Base-by-base conservation (phyloP, 2,888 invertebrate species). In the Druceiella hillmani region DNA sequence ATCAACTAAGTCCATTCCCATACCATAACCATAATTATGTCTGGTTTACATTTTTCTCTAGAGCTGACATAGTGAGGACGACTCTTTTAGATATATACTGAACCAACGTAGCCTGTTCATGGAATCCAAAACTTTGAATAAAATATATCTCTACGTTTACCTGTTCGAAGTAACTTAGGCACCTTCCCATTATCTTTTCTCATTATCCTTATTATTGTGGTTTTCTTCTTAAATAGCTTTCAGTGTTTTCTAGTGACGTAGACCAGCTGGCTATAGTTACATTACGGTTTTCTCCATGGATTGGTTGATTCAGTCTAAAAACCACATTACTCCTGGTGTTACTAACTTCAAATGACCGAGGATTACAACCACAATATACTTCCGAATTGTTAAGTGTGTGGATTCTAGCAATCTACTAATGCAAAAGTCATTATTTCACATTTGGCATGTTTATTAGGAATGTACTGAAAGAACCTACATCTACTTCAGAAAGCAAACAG, bases 351-450 rank as follows among this genome's bases (percentile, higher is more conserved):
- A 39, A 47, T 14, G 37, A 28, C 4, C 47, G 47, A 13, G 46
- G 44, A 17, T 47, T 47, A n/a, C 41, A 33, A 32, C 46, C 44
- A 9, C 37, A 9, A 20, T 47, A 44, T 4, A 46, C 9, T 42
- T 47, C 47, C 22, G 44, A 44, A 36, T 47, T 47, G 22, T 44
- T n/a, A 41, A 14, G 47, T 47, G 13, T 42, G 47, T 15, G 46
- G 46, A 33, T 36, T 39, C 7, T 44, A 34, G n/a, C 47, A 47
- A 15, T 47, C 47, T 3, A 42, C 44, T 4, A 47, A 29, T 2
- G 44, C 36, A 3, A 47, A 47, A 33, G 41, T 44, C 24, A 36
- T 41, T 4, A 44, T 41, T 22, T 41, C 47, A n/a, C n/a, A n/a
- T n/a, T n/a, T n/a, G n/a, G n/a, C n/a, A n/a, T n/a, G n/a, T n/a